A percentile compares a stretch with the other conserved stretches of the same genome.
Evolutionary conservation across 2,113 vertebrate species (phyloP).

Genomic region (Nettapus auritus): DNA sequence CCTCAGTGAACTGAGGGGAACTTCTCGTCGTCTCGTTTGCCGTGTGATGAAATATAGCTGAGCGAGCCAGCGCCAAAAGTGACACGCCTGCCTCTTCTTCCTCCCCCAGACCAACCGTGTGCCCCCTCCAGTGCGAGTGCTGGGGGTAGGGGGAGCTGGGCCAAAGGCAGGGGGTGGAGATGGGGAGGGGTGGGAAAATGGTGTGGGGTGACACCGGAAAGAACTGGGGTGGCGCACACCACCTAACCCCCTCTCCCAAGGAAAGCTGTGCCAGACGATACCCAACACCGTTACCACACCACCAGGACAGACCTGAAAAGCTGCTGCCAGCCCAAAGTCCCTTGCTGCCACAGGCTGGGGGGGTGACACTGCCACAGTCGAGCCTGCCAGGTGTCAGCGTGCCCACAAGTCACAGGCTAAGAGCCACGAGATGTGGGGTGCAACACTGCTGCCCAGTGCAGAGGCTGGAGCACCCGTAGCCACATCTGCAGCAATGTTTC

Average conservation of each 20-base stretch:
- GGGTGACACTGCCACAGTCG: fast-evolving
- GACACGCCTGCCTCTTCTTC: not conserved
- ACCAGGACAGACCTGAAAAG: too few relatives aligned
- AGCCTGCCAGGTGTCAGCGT: not conserved
- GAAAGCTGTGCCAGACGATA: not conserved
- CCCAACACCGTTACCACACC: fast-evolving
- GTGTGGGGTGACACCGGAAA: not conserved
- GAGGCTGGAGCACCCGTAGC: not conserved
- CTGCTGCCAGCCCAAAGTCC: not conserved
- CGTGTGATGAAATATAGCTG: constrained; percentile 48
- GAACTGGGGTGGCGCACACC: fast-evolving
- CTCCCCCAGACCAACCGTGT: fast-evolving
- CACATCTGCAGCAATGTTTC: fast-evolving
- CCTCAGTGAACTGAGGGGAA: not conserved
- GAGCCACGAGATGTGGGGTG: fast-evolving
- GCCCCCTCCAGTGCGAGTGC: fast-evolving
- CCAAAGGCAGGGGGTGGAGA: not conserved
- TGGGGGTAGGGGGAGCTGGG: not conserved
- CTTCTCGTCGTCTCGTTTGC: not conserved
- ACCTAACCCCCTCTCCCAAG: not conserved
- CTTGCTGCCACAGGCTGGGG: fast-evolving
- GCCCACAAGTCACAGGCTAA: fast-evolving
- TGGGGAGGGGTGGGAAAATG: fast-evolving
- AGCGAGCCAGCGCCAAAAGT: not conserved
- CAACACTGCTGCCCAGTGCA: not conserved